phyloP scores from a whole-genome alignment of 2,888 invertebrate species.

The Mythimna pallens region DNA sequence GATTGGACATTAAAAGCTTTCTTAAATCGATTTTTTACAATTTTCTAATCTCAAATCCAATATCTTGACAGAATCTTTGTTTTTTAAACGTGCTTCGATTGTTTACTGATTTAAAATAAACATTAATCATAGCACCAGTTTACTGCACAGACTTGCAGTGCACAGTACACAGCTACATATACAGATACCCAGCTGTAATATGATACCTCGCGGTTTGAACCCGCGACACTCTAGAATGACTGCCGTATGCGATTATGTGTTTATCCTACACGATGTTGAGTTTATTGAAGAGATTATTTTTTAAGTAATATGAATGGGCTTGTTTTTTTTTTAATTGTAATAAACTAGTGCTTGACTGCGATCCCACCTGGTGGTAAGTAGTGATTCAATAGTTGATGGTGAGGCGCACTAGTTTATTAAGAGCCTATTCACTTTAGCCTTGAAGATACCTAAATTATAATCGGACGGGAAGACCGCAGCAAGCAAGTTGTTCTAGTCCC shows the following conservation, averaged over 20 bases:
- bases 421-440: no score
- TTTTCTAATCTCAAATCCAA: not conserved
- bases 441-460: no score
- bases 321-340: no score
- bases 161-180: not conserved
- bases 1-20: not conserved
- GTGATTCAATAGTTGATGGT: no score
- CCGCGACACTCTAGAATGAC: slow-evolving; percentile 57
- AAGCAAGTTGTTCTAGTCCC: no score
- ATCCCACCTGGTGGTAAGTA: no score
- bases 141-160: slow-evolving; percentile 6
- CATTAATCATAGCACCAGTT: slow-evolving; percentile 10
- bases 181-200: slow-evolving; percentile 54
- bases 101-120: not conserved
- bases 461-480: no score
- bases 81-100: no score
- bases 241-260: slow-evolving; percentile 6
- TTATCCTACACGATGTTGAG: not conserved
- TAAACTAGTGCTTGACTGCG: no score
- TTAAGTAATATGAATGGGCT: not conserved
- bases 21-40: not conserved
- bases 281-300: slow-evolving; percentile 7
- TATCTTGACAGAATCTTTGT: not conserved
- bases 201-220: slow-evolving; percentile 78
- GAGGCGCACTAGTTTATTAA: no score